phyloP scores from a whole-genome alignment of 2,888 invertebrate genomes.

The Rapana venosa region DNA sequence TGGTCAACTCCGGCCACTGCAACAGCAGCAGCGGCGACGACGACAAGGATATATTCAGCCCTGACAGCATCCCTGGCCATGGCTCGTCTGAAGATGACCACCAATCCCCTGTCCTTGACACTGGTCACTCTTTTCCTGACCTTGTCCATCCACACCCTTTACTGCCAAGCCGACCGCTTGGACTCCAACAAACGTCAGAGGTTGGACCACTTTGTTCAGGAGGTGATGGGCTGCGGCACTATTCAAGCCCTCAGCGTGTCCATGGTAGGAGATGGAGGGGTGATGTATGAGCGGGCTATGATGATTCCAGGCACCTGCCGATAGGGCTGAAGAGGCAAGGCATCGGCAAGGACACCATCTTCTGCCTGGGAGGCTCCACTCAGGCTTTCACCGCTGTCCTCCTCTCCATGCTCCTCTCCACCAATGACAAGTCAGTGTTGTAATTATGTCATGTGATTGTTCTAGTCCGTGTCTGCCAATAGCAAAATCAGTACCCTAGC shows the following conservation, averaged over 20 bases:
- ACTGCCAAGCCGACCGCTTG: background rate
- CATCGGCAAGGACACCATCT: conserved; percentile 50
- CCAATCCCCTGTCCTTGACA: too few relatives aligned
- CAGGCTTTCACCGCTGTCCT: conserved; percentile 61
- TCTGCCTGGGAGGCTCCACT: conserved; percentile 59
- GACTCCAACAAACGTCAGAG: background rate
- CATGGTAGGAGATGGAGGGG: conserved; percentile 48
- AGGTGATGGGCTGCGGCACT: conserved; percentile 44
- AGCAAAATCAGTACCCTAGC: too few relatives aligned
- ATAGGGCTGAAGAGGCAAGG: background rate
- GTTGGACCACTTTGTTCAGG: conserved; percentile 41
- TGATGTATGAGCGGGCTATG: conserved; percentile 53
- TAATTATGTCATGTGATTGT: too few relatives aligned
- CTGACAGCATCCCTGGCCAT: too few relatives aligned
- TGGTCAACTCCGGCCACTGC: too few relatives aligned
- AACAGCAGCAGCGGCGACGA: too few relatives aligned
- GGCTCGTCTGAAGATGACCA: too few relatives aligned
- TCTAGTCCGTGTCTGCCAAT: too few relatives aligned
- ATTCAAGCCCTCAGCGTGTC: conserved; percentile 50
- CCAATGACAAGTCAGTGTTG: conserved; percentile 53
- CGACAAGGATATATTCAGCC: too few relatives aligned
- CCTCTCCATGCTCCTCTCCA: conserved; percentile 54
- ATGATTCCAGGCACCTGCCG: conserved; percentile 31
- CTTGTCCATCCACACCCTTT: background rate
- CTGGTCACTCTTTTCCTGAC: too few relatives aligned